Percentiles rank a stretch among this genome's conserved stretches.
These are phyloP conservation scores for Alcedo atthis DNA, from an alignment of 2,797 vertebrate genomes.

Conservation along the genomic window DNA sequence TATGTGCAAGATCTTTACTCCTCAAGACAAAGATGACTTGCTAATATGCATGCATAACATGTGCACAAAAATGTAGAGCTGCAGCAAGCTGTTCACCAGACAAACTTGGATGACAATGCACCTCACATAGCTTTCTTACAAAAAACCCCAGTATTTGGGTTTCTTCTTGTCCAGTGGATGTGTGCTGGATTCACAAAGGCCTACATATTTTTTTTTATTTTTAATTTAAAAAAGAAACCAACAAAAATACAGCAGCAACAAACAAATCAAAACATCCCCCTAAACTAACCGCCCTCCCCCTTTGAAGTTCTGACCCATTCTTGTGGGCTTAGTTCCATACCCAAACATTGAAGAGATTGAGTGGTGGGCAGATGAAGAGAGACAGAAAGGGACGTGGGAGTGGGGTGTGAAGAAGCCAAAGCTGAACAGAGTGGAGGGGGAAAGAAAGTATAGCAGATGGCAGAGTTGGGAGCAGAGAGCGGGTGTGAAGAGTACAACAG, in stretches of 20 bases:
- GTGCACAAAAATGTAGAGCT: conserved; percentile 68
- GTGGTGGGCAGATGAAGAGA: conserved; percentile 83
- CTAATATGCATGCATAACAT: conserved; percentile 73
- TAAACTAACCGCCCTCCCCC: conserved; percentile 29
- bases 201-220: conserved; percentile 3
- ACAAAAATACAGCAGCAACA: neutral
- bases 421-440: conserved; percentile 82
- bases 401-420: conserved; percentile 84
- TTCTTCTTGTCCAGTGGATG: conserved; percentile 50
- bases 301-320: conserved; percentile 69
- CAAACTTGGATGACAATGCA: conserved; percentile 71
- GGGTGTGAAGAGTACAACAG: conserved; percentile 84
- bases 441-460: conserved; percentile 83
- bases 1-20: conserved; percentile 70
- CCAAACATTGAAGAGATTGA: conserved; percentile 79
- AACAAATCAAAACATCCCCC: conserved; percentile 35
- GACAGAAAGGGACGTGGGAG: conserved; percentile 83
- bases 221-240: neutral
- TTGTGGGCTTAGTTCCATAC: conserved; percentile 73
- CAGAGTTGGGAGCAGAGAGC: conserved; percentile 80
- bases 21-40: conserved; percentile 71
- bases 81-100: conserved; percentile 67
- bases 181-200: conserved; percentile 55
- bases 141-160: conserved; percentile 47
- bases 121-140: conserved; percentile 56